Percentiles rank a stretch among this genome's conserved stretches.
phyloP scores from a whole-genome alignment of 2,797 vertebrate genomes.

The Schizothorax lantsangensis region DNA sequence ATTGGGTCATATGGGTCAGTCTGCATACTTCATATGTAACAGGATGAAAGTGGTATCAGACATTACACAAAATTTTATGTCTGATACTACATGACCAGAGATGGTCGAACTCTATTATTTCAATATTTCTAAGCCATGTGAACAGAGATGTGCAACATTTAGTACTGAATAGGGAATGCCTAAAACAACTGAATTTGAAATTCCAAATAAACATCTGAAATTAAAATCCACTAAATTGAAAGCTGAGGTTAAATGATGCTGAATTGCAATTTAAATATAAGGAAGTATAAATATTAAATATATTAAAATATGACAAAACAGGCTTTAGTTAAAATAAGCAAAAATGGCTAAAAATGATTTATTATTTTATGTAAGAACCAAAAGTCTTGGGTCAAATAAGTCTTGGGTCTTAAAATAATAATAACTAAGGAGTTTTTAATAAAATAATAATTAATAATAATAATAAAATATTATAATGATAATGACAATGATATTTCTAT shows the following conservation, averaged over 20 bases:
- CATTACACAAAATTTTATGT: background rate
- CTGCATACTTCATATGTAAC: conserved; percentile 1
- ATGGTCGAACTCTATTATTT: background rate
- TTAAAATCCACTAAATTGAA: background rate
- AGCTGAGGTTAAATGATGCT: background rate
- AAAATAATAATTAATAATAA: background rate
- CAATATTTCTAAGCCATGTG: background rate
- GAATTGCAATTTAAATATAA: background rate
- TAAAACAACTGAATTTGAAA: background rate
- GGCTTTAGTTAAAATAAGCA: background rate
- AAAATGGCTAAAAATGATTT: background rate
- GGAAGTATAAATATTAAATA: background rate
- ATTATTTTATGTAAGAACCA: too few species aligned
- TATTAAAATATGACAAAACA: background rate
- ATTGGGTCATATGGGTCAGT: background rate
- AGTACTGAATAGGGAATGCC: background rate
- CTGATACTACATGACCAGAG: background rate
- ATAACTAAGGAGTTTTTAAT: background rate
- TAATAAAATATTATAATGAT: background rate
- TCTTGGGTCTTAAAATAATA: background rate
- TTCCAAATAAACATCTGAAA: background rate
- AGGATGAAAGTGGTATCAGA: background rate
- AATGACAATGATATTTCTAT: background rate
- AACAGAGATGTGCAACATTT: background rate
- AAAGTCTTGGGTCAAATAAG: background rate